Evolutionary conservation across 2,797 vertebrate genomes (phyloP).

Genomic region (Steatocranus sp.): DNA sequence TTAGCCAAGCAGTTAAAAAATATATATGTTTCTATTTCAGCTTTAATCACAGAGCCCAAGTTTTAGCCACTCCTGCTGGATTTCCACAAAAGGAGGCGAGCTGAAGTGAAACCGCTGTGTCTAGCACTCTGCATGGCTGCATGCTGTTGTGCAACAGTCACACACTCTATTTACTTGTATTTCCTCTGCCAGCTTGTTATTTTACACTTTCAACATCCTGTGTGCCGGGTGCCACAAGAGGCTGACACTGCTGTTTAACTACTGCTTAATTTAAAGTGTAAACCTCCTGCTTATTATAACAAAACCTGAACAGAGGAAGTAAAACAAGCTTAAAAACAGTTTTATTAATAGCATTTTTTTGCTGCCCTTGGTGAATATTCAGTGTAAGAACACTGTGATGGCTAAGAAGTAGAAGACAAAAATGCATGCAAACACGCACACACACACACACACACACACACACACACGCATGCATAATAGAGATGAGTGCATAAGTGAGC

Average conservation of each 20-base stretch:
- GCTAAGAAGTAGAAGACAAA: not conserved
- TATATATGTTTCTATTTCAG: not conserved
- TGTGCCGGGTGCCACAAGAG: constrained; percentile 5
- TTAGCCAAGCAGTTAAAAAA: not conserved
- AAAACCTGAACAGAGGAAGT: constrained; percentile 42
- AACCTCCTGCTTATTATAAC: not conserved
- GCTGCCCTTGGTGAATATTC: not conserved
- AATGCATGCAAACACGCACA: not conserved
- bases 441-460: not conserved
- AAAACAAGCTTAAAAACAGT: constrained; percentile 45
- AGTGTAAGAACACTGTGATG: not conserved
- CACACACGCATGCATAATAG: not conserved
- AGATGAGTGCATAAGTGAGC: not conserved
- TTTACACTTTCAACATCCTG: constrained; percentile 67
- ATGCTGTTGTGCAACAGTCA: constrained; percentile 60
- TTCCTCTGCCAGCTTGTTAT: constrained; percentile 62
- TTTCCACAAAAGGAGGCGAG: not conserved
- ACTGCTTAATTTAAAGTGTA: constrained; percentile 14
- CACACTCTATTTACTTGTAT: constrained; percentile 39
- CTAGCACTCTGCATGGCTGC: constrained; percentile 40
- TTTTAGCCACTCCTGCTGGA: not conserved
- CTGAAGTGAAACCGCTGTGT: constrained; percentile 68
- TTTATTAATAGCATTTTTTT: constrained; percentile 36
- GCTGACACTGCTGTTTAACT: constrained; percentile 55
- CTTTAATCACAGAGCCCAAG: not conserved